Conservation (phyloP, 2,888 invertebrate species). For the Drosophila lutescens region DNA sequence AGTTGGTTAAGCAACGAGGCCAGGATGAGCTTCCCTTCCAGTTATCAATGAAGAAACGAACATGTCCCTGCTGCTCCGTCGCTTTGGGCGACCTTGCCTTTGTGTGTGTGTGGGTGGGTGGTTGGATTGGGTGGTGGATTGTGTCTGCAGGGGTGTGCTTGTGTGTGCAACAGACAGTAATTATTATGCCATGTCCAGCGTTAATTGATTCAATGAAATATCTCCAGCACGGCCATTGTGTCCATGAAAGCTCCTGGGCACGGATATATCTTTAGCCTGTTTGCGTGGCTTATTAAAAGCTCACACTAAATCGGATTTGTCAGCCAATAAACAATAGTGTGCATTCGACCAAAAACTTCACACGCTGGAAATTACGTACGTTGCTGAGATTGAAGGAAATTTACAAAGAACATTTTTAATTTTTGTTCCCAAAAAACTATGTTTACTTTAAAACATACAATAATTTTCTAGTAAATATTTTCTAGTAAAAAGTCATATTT, state of each 20-base stretch:
- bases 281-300: conserved; percentile 44
- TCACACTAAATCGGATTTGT: conserved; percentile 30
- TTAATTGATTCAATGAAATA: conserved; percentile 79
- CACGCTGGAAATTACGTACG: background rate
- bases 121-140: background rate
- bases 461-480: too few species aligned
- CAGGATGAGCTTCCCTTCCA: conserved; percentile 57
- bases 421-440: too few species aligned
- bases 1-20: conserved; percentile 76
- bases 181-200: conserved; percentile 81
- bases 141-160: conserved; percentile 23
- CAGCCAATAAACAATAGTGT: conserved; percentile 2
- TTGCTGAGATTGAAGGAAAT: too few species aligned
- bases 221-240: conserved; percentile 43
- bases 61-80: conserved; percentile 51
- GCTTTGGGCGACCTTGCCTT: conserved; percentile 66
- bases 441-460: too few species aligned
- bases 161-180: conserved; percentile 70
- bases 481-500: too few species aligned
- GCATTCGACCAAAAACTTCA: background rate
- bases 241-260: conserved; percentile 23
- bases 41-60: conserved; percentile 34
- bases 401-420: too few species aligned
- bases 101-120: conserved; percentile 18
- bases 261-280: conserved; percentile 14